These are phyloP conservation scores for Rutpela maculata DNA, from an alignment of 2,888 invertebrate species.

Conservation along the genomic window DNA sequence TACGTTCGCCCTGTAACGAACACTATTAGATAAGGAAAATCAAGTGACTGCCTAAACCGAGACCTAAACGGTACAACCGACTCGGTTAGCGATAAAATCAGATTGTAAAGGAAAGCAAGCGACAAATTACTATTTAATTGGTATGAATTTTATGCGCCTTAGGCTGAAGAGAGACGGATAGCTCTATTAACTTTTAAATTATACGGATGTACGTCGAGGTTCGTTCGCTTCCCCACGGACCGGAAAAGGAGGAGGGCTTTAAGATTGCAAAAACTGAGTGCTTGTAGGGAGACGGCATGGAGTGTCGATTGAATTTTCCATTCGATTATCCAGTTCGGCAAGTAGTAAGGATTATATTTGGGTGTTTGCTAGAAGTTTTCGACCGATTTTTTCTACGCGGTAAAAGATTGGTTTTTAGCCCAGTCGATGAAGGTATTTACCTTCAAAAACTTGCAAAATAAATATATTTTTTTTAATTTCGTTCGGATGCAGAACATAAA, in stretches of 20 bases:
- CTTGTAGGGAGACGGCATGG: neutral
- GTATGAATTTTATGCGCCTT: slow-evolving; percentile 10
- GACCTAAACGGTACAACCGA: slow-evolving; percentile 13
- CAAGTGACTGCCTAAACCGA: slow-evolving; percentile 7
- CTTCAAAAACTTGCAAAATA: too few species aligned
- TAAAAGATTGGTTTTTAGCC: too few species aligned
- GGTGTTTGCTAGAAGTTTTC: too few species aligned
- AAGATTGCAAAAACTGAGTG: neutral
- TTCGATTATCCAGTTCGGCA: neutral
- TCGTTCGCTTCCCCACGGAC: neutral
- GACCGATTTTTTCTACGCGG: too few species aligned
- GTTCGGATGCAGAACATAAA: too few species aligned
- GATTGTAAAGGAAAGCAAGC: slow-evolving; percentile 50
- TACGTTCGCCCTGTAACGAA: neutral
- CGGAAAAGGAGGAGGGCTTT: neutral
- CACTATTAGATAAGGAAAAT: slow-evolving; percentile 34
- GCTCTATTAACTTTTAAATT: slow-evolving; percentile 25
- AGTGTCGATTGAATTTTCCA: neutral
- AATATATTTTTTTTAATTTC: too few species aligned
- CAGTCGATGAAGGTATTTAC: too few species aligned
- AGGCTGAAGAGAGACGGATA: slow-evolving; percentile 6
- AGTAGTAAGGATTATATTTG: too few species aligned
- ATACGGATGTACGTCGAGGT: slow-evolving; percentile 3
- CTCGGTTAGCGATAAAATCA: slow-evolving; percentile 43
- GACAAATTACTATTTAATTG: slow-evolving; percentile 55